Evolutionary conservation across 2,888 invertebrate genomes (phyloP), one percentile per base, ranked within the genome.

Genomic region (Tenthredo amoena): DNA sequence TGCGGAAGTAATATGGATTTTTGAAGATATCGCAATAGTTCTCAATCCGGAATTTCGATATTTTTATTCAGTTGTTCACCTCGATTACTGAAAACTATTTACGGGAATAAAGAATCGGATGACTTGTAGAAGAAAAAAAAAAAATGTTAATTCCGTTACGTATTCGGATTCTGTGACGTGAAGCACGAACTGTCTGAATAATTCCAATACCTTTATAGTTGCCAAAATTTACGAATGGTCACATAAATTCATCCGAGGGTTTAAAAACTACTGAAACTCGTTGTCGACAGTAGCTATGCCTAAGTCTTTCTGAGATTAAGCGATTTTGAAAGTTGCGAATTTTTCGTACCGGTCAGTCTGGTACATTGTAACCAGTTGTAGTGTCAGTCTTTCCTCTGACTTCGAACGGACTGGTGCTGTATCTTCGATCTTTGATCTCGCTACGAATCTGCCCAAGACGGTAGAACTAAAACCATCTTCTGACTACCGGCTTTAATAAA

Each of bases 301-400:
- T 55, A 1, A 34, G 77, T 77, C 77, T 77, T 77, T 55, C 31
- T 77, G 26, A 77, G 18, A 77, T 31, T 34, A 31, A 77, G 77
- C 18, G 34, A 47, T 50, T 9, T 26, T 55, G 15, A n/a, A 31
- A 58, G 31, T 9, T 21, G 21, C 12, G 4, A 43, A 40, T 40
- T 40, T 40, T 62, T 26, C 55, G 65, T 5, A 62, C 62, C 21
- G 81, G 62, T 62, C 81, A 65, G 62, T 62, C 81, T 65, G 62
- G 40, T 72, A 43, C 15, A 47, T 50, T 68, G 47, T 34, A 34
- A 83, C 47, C 65, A 68, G 62, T 58, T 65, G 40, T 18, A 65
- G 31, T 26, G 81, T 34, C 81, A 81, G 83, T 83, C 83, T 68
- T 68, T 83, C 34, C 83, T 65, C 68, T 18, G 68, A 68, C 37